Base-by-base conservation (phyloP, 2,888 invertebrate species). In the Noctua fimbriata region DNA sequence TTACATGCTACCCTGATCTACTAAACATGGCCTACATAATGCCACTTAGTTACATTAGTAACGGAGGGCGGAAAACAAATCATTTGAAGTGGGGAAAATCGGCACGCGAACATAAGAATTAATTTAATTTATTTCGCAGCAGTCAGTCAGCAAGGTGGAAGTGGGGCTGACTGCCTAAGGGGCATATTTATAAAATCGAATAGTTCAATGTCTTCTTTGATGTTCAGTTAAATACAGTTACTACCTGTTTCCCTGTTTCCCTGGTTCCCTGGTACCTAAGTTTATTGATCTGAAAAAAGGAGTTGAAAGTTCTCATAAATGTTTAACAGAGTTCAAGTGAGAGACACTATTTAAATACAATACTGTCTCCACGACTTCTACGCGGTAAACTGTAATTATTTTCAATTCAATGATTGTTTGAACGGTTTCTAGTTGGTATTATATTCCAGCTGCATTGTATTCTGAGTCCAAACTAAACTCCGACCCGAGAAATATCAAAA, bases 1-100 rank as follows among this genome's bases (percentile, higher is more conserved):
- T 89, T 87, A 86, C 88, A 89, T 88, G 75, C 75, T 74, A 75
- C 76, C 78, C 79, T 84, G 74, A 78, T 80, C 81, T 74, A 73
- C 76, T 84, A 74, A 66, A 80, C 72, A 73, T 78, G 66, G 47
- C 58, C 65, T 73, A 69, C 65, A 12, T 77, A 73, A 76, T 78
- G 69, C 47, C 36, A 63, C 65, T 73, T 79, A 52, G 49, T 75
- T 58, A 69, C 52, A 70, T 73, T 55, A 24, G 36, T 58, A 73
- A 65, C 81, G 70, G 65, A 63, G 41, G 12, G 12, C 16, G 36
- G 44, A 52, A 73, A 47, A 67, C 67, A 78, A 81, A 69, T 78
- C 24, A 66, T 69, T 60, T n/a, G 4, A 21, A 67, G 7, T n/a
- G 58, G 18, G 32, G 12, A 2, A 52, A n/a, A 32, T 32, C 14